phyloP scores from a whole-genome alignment of 2,797 vertebrate species.

The Gastrophryne carolinensis region DNA sequence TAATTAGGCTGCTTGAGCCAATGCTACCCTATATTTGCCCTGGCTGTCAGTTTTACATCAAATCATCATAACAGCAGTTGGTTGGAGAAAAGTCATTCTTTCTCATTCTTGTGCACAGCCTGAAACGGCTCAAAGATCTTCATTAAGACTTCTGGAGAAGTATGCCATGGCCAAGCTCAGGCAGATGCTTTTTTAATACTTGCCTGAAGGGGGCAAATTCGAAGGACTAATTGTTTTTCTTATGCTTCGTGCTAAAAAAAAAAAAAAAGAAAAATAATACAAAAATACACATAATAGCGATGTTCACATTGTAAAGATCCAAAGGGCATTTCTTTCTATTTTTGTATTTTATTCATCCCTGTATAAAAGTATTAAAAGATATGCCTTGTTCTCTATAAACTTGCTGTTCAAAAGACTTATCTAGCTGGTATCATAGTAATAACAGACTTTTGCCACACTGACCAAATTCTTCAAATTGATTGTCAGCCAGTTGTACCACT shows the following conservation, averaged over 20 bases:
- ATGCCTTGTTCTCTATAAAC: background rate
- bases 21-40: background rate
- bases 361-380: constrained; percentile 27
- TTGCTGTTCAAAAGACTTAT: background rate
- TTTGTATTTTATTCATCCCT: constrained; percentile 47
- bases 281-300: constrained; percentile 4
- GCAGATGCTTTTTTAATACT: background rate
- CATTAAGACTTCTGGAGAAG: background rate
- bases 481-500: background rate
- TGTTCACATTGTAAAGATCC: constrained; percentile 39
- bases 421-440: background rate
- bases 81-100: background rate
- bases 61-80: background rate
- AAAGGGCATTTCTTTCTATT: constrained; percentile 54
- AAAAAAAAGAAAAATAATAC: constrained; percentile 9
- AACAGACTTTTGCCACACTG: background rate
- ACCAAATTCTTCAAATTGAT: background rate
- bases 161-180: background rate
- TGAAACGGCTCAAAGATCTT: background rate
- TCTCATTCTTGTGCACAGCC: background rate
- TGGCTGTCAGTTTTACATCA: background rate
- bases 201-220: background rate
- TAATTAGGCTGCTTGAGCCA: background rate
- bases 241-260: constrained; percentile 26
- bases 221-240: constrained; percentile 4